Base-by-base conservation (phyloP, 2,888 invertebrate species). In the Hypercompe scribonia region DNA sequence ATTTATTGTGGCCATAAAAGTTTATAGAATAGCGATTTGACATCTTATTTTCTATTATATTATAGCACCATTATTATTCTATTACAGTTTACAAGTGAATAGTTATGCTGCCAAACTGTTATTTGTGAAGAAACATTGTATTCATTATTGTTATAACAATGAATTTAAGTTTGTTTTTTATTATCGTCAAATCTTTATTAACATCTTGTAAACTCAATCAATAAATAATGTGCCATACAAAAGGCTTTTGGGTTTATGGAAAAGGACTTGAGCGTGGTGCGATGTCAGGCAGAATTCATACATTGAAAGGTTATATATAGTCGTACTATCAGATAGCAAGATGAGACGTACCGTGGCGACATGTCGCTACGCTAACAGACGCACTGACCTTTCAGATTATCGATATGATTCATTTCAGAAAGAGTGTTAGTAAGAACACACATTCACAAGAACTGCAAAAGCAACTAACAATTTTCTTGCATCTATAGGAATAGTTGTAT, bases 1-100 rank as follows among this genome's bases (percentile, higher is more conserved):
- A 34, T 31, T 58, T 74, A 80, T 84, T 84, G 84, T 74, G 66
- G 72, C 72, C 50, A 72, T 82, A 79, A 77, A 76, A 75, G 36
- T 82, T 84, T 82, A 80, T 82, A 77, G 74, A 78, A 78, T 72
- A 71, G 31, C 58, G 70, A 64, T 78, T 72, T 75, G 31, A 31
- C 18, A 28, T 58, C 31, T 31, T 61, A 15, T 31, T 61, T 31
- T 31, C 8, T n/a, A n/a, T n/a, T n/a, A n/a, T n/a, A n/a, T n/a
- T n/a, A n/a, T n/a, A n/a, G n/a, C n/a, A n/a, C n/a, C n/a, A n/a
- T n/a, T n/a, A n/a, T n/a, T n/a, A n/a, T n/a, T n/a, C n/a, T n/a
- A n/a, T n/a, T n/a, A n/a, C n/a, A n/a, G n/a, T n/a, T n/a, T n/a
- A n/a, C n/a, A 15, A 28, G 13, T 58, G 24, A 54, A 13, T 28